Evolutionary conservation across 2,113 vertebrate genomes (phyloP).

Genomic region (Terrapene triunguis): DNA sequence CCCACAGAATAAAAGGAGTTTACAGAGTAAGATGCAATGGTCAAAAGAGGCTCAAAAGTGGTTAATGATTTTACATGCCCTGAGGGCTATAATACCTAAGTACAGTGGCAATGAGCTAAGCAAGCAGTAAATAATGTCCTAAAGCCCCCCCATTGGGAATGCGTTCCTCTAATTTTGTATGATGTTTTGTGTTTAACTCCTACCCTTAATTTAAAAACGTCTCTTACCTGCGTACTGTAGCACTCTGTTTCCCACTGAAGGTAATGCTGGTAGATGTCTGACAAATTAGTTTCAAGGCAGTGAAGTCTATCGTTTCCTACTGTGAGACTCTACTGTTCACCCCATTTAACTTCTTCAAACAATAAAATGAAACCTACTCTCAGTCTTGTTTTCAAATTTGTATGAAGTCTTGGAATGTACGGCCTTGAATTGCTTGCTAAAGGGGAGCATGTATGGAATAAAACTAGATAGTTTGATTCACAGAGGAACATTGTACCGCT

Average conservation of each 20-base stretch:
- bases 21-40: background rate
- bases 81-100: background rate
- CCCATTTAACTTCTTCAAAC: conserved; percentile 12
- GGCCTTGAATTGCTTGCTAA: background rate
- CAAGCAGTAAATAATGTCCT: background rate
- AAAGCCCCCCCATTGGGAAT: background rate
- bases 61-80: rapidly evolving
- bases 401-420: background rate
- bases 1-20: background rate
- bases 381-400: background rate
- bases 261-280: conserved; percentile 40
- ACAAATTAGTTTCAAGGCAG: conserved; percentile 20
- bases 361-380: background rate
- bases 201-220: background rate
- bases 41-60: background rate
- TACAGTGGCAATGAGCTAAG: background rate
- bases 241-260: background rate
- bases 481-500: rapidly evolving
- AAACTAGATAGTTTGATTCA: background rate
- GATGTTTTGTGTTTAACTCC: background rate
- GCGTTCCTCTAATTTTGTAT: background rate
- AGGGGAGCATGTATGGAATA: background rate
- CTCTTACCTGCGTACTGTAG: conserved; percentile 4
- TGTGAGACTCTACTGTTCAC: background rate
- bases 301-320: conserved; percentile 23